Base-by-base conservation (phyloP, 2,797 vertebrate species). In the Sparus aurata region DNA sequence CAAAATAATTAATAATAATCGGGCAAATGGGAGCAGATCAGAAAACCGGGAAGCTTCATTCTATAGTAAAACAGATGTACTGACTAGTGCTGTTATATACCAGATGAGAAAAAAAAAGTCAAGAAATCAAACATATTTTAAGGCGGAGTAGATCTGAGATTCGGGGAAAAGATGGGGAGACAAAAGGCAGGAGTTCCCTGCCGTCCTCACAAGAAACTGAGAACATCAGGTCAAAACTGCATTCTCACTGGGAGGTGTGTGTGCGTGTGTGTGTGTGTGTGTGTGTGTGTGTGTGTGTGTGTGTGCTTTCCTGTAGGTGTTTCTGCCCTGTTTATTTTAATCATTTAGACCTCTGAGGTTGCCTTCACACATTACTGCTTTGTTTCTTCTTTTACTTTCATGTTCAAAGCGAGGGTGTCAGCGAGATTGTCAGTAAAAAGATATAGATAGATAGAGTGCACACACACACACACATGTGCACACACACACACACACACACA, bases 351-450 rank as follows among this genome's bases (percentile, higher is more conserved):
- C 46, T 76, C 61, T 62, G 61, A 71, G 25, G 58, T 73, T 50
- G 41, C 47, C 34, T 69, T 77, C 60, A 54, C 45, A 55, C 54
- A 69, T 73, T 52, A 60, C 3, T 27, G 46, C 53, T 74, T 60
- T 85, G 45, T 78, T 74, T 79, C 34, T 64, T 67, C 4, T 72
- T 63, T 65, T n/a, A 59, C 64, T 87, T 86, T 83, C 16, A 80
- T 71, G 65, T 77, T 82, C 71, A 84, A 82, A 86, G 61, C 30
- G 23, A 1, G 23, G 38, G 17, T 59, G 34, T 73, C 25, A 15
- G 27, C 22, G 20, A 60, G 49, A 50, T 30, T 65, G 58, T 75
- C 43, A 1, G 61, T 49, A 5, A 67, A 73, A 65, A 54, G 53
- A 16, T 50, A 67, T 49, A 38, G 9, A 38, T 38, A 30, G 30